Percentiles rank a stretch among this genome's conserved stretches.
phyloP scores from a whole-genome alignment of 2,113 vertebrate species.

The Daboia siamensis region DNA sequence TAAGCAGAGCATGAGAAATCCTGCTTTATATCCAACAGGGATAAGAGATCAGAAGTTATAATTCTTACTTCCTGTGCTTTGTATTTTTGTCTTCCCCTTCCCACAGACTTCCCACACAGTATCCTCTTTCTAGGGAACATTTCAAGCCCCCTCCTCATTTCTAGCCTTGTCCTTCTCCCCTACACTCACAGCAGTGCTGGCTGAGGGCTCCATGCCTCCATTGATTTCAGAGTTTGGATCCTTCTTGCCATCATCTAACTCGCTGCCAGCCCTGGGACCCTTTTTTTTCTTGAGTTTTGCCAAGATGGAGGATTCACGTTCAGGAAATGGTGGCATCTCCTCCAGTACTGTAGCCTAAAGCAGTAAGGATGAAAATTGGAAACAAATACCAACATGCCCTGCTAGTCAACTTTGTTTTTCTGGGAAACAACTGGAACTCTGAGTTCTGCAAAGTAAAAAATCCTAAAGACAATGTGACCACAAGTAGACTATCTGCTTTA shows the following conservation, averaged over 20 bases:
- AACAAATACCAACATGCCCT: background rate
- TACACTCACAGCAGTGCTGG: constrained; percentile 81
- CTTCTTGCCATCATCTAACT: constrained; percentile 83
- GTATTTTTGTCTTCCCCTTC: background rate
- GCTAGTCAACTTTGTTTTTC: background rate
- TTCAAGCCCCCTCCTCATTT: background rate
- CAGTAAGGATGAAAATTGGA: background rate
- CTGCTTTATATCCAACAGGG: background rate
- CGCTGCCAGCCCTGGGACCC: constrained; percentile 80
- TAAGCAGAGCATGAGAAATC: background rate
- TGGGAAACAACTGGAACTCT: no score
- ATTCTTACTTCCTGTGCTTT: background rate
- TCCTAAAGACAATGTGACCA: background rate
- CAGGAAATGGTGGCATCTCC: constrained; percentile 93
- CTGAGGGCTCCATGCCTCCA: constrained; percentile 77
- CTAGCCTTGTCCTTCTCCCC: background rate
- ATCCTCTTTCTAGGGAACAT: background rate
- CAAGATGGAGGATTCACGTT: constrained; percentile 89
- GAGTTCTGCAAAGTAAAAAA: background rate
- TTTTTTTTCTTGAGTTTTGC: constrained; percentile 94
- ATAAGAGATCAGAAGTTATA: background rate
- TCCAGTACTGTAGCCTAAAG: constrained; percentile 87
- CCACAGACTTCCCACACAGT: background rate
- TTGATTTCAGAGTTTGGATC: constrained; percentile 82
- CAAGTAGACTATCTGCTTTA: background rate